Conservation (phyloP, 2,113 vertebrate species). For the Notothenia rossii region DNA sequence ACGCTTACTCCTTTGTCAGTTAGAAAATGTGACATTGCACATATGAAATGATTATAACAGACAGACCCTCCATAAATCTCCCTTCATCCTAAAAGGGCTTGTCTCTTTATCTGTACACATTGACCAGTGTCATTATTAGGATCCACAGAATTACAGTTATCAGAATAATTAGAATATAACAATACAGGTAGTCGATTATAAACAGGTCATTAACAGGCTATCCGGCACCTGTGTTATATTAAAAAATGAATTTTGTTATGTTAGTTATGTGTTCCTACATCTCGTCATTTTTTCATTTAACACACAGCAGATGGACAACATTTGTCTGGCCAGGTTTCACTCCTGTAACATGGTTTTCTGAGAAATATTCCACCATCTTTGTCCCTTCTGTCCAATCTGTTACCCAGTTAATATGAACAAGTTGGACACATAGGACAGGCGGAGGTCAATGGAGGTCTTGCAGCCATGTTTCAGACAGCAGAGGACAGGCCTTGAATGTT, state of each 20-base stretch:
- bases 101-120: constrained; percentile 74
- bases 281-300: constrained; percentile 61
- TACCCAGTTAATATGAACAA: constrained; percentile 7
- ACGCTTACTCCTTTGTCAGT: constrained; percentile 34
- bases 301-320: constrained; percentile 74
- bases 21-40: constrained; percentile 33
- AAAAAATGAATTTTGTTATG: constrained; percentile 58
- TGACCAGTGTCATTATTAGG: constrained; percentile 70
- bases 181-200: constrained; percentile 72
- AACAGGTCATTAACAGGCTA: constrained; percentile 81
- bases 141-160: constrained; percentile 72
- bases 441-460: constrained; percentile 28
- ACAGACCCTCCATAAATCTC: constrained; percentile 75
- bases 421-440: constrained; percentile 29
- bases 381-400: constrained; percentile 17
- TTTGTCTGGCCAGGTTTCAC: constrained; percentile 53
- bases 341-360: constrained; percentile 58
- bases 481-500: constrained; percentile 60
- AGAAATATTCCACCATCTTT: constrained; percentile 27
- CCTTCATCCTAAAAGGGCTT: constrained; percentile 64
- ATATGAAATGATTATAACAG: constrained; percentile 56
- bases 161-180: constrained; percentile 70
- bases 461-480: constrained; percentile 65
- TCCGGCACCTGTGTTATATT: constrained; percentile 78
- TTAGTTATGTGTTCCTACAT: constrained; percentile 67